Evolutionary conservation across 2,113 vertebrate species (phyloP).

Genomic region (Hydrolagus affinis): DNA sequence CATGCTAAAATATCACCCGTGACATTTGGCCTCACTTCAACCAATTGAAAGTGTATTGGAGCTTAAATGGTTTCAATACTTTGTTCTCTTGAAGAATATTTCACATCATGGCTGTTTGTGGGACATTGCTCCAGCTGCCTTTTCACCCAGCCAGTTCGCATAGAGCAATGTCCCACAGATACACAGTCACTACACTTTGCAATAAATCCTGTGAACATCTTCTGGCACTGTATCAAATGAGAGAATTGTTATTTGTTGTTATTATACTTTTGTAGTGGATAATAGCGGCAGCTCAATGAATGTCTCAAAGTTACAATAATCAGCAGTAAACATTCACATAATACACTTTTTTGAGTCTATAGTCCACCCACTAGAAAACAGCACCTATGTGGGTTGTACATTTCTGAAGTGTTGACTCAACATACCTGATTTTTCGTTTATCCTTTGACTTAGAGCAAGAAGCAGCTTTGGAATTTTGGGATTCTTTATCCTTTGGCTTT

Average conservation of each 20-base stretch:
- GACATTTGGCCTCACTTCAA: neutral
- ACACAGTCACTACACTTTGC: neutral
- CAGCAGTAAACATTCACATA: neutral
- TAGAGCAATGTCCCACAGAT: too few relatives aligned
- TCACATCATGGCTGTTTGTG: too few relatives aligned
- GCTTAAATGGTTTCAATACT: neutral
- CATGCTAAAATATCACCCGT: too few relatives aligned
- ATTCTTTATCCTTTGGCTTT: constrained; percentile 75
- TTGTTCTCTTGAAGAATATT: too few relatives aligned
- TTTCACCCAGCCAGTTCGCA: too few relatives aligned
- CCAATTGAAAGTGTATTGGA: neutral
- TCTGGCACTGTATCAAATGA: too few relatives aligned
- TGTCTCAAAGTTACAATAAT: neutral
- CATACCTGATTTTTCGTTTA: constrained; percentile 91
- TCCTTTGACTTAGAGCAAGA: constrained; percentile 79
- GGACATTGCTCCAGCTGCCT: too few relatives aligned
- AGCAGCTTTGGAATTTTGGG: constrained; percentile 72
- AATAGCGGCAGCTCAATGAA: too few relatives aligned
- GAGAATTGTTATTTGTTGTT: neutral
- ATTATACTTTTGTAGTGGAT: too few relatives aligned
- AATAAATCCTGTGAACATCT: neutral
- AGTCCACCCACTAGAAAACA: too few relatives aligned
- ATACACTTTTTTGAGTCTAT: neutral
- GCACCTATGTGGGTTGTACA: neutral
- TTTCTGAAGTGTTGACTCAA: constrained; percentile 28